phyloP scores from a whole-genome alignment of 92 coral and sea anemone species.

The Nematostella vectensis region DNA sequence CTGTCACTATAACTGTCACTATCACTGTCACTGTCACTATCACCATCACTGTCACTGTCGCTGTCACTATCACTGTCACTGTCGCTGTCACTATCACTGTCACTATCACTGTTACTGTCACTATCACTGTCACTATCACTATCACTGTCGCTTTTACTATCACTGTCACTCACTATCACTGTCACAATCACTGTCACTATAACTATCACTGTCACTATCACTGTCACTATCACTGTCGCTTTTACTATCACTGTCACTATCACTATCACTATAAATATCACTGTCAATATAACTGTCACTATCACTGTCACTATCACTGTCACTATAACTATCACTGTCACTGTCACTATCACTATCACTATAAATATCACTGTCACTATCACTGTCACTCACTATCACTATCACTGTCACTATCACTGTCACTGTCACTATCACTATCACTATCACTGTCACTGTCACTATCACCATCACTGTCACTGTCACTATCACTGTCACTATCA shows the following conservation, averaged over 20 bases:
- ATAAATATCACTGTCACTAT: neutral
- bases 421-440: neutral
- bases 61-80: neutral
- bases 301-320: neutral
- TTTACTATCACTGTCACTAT: too few species aligned
- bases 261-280: neutral
- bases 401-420: neutral
- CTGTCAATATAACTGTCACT: neutral
- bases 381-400: neutral
- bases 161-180: neutral
- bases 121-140: neutral
- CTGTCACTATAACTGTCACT: too few species aligned
- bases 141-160: neutral
- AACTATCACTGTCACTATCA: too few species aligned
- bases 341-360: neutral
- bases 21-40: neutral
- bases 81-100: neutral
- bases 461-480: neutral
- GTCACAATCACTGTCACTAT: neutral
- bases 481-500: neutral
- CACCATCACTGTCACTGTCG: neutral
- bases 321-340: too few species aligned
- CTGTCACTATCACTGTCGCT: too few species aligned
- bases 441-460: neutral
- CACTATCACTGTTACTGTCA: neutral